Conservation (phyloP, 2,888 invertebrate species). For the Drosophila anceps region DNA sequence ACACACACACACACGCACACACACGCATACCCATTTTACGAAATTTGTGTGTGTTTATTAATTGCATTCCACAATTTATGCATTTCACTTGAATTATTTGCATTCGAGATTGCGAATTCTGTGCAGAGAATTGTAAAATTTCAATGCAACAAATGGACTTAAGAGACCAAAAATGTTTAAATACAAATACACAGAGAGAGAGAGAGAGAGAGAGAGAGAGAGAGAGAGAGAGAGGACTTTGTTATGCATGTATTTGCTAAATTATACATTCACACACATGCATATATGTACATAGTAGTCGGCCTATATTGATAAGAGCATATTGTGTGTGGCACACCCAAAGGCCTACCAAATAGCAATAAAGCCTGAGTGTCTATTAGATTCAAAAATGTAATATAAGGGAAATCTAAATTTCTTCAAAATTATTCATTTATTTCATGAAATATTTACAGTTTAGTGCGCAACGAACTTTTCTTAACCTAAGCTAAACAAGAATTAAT, state of each 20-base stretch:
- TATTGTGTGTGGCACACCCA: neutral
- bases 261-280: neutral
- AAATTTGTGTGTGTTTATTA: conserved; percentile 55
- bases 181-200: neutral
- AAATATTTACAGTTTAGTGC: neutral
- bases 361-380: neutral
- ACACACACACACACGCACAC: conserved; percentile 12
- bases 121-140: conserved; percentile 14
- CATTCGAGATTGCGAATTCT: conserved; percentile 29
- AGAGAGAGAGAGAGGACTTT: neutral
- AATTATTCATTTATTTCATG: neutral
- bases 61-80: conserved; percentile 72
- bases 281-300: neutral
- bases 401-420: neutral
- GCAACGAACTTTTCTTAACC: neutral
- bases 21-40: conserved; percentile 8
- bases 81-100: conserved; percentile 63
- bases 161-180: neutral
- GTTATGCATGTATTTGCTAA: neutral
- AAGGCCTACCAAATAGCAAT: neutral
- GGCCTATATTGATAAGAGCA: conserved; percentile 4
- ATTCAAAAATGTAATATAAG: neutral
- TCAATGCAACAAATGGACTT: conserved; percentile 3
- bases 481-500: neutral
- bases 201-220: neutral